phyloP scores from a whole-genome alignment of 2,113 vertebrate species.

The Silurus meridionalis region DNA sequence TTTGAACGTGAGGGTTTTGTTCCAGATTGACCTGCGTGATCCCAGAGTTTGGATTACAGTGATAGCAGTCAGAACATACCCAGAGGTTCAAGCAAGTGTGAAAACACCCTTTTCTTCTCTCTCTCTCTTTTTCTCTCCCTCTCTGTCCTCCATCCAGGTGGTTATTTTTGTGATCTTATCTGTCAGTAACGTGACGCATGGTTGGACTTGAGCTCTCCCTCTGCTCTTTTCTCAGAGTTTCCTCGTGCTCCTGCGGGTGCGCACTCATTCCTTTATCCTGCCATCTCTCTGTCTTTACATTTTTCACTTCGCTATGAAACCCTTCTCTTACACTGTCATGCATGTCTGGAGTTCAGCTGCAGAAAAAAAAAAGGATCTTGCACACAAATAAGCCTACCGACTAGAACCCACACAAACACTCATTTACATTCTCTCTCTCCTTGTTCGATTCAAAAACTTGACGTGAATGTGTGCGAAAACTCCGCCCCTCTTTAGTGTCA shows the following conservation, averaged over 20 bases:
- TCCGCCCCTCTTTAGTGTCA: not conserved
- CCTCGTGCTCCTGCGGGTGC: constrained; percentile 9
- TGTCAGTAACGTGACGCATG: constrained; percentile 14
- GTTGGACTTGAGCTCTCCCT: constrained; percentile 17
- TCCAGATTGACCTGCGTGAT: not conserved
- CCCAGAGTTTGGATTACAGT: not conserved
- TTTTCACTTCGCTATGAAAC: not conserved
- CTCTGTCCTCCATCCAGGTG: not conserved
- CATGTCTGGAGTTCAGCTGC: not conserved
- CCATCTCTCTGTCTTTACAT: not conserved
- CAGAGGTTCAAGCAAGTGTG: not conserved
- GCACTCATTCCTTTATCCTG: constrained; percentile 11
- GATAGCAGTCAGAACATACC: not conserved
- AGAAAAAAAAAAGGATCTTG: not conserved
- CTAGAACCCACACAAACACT: not conserved
- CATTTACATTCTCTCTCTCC: not conserved
- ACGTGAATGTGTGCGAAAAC: not conserved
- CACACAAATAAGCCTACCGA: not conserved
- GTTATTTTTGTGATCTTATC: constrained; percentile 65
- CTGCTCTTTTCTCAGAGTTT: not conserved
- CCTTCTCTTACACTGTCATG: not conserved
- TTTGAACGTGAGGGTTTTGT: not conserved
- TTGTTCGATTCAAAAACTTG: not conserved
- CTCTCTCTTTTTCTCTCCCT: not conserved
- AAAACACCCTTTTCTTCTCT: not conserved